Evolutionary conservation across 92 coral and sea anemone genomes (phyloP), one percentile per base, ranked within the genome.

Genomic region (Nematostella vectensis): DNA sequence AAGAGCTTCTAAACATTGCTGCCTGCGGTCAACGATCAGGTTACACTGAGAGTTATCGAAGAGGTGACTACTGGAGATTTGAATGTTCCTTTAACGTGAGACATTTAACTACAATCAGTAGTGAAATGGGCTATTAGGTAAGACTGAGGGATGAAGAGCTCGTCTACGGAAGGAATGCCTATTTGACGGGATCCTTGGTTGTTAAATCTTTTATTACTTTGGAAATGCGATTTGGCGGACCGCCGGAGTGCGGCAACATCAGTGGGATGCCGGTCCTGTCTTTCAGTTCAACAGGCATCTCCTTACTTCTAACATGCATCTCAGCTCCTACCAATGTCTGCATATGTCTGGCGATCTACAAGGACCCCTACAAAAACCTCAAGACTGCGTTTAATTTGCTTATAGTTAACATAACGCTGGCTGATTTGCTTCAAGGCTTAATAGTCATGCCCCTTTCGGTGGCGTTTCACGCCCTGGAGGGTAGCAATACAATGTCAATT

Each of bases 361-460:
- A 65, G 54, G 86, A 84, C 59, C 94, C 94, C 0, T 53, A 61
- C 83, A 75, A 70, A 57, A 74, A 71, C 25, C 58, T 84, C 27
- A 75, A 69, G 24, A 79, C 94, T n/a, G 83, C 94, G 23, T 84
- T 84, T 63, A 84, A 84, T 47, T 47, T 84, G 13, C 62, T 84
- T 20, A 56, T 84, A 49, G 55, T 84, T n/a, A 84, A 84, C 61
- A 67, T 79, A 39, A 68, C 94, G 40, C 58, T 72, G 4, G 94
- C 94, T 1, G 94, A 84, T 48, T 50, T 84, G 24, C 40, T 84
- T 1, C 83, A 72, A 9, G 94, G 94, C 22, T 22, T 62, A 0
- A 56, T 45, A 1, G 87, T 79, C 10, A 61, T 84, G 24, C 94
- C 94, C 40, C 53, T 79, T 0, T 84, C 94, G 3, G 73, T 77